These are phyloP conservation scores for Saccostrea echinata DNA, from an alignment of 1,140 invertebrate species.

Conservation along the genomic window DNA sequence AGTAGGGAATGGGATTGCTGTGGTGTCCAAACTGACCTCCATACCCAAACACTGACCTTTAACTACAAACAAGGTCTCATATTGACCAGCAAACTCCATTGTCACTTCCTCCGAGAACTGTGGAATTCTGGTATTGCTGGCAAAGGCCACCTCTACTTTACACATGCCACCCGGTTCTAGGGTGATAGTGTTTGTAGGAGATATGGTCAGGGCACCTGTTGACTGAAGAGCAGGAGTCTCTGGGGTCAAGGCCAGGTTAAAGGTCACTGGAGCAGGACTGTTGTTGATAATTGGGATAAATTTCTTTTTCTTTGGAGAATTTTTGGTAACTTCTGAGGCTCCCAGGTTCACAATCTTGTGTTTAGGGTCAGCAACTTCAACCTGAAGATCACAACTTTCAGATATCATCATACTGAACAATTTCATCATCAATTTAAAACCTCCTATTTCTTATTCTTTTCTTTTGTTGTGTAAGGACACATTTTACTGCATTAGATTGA, in stretches of 20 bases:
- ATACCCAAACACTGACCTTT: constrained; percentile 78
- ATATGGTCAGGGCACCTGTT: constrained; percentile 66
- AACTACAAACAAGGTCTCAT: constrained; percentile 78
- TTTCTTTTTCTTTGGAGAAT: constrained; percentile 68
- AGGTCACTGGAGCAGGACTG: constrained; percentile 77
- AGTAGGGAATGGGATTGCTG: constrained; percentile 77
- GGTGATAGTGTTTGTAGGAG: constrained; percentile 71
- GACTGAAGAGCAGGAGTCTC: constrained; percentile 69
- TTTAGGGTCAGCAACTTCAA: constrained; percentile 77
- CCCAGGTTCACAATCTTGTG: constrained; percentile 78
- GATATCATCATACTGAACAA: too few relatives aligned
- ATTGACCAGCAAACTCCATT: constrained; percentile 77
- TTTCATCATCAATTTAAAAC: too few relatives aligned
- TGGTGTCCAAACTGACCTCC: constrained; percentile 78
- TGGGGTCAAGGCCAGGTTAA: constrained; percentile 75
- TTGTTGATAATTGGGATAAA: constrained; percentile 78
- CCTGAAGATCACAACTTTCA: constrained; percentile 58
- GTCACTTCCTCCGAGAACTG: constrained; percentile 79
- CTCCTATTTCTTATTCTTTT: too few relatives aligned
- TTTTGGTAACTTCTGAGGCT: constrained; percentile 68
- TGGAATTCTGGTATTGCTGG: constrained; percentile 74
- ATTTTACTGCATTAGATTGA: too few relatives aligned
- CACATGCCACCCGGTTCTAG: constrained; percentile 74
- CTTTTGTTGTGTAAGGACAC: too few relatives aligned
- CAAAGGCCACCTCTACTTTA: constrained; percentile 74